Conservation (phyloP, 2,888 invertebrate species). For the Polyommatus iphigenia region DNA sequence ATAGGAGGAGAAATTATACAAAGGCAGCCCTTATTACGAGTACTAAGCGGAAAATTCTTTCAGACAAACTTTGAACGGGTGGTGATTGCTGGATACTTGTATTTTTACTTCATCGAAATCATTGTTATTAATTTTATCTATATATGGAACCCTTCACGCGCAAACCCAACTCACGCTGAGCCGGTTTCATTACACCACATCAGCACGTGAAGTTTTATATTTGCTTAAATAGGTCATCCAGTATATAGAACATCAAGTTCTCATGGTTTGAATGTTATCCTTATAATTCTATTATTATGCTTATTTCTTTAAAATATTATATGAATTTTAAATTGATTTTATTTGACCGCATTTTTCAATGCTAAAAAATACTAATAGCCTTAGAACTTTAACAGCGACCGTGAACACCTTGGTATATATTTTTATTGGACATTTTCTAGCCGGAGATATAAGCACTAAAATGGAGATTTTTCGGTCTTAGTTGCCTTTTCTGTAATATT, state of each 20-base stretch:
- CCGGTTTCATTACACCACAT: slow-evolving; percentile 32
- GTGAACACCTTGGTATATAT: slow-evolving; percentile 14
- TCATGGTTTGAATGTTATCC: not conserved
- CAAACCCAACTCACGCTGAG: not conserved
- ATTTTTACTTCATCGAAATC: not conserved
- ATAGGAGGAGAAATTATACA: no score
- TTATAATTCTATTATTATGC: not conserved
- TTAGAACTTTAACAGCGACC: slow-evolving; percentile 26
- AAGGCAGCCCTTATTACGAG: no score
- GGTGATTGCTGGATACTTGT: no score
- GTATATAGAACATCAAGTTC: slow-evolving; percentile 11
- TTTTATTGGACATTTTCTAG: not conserved
- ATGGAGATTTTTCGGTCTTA: not conserved
- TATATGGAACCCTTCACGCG: not conserved
- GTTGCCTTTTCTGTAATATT: not conserved
- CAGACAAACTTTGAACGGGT: no score
- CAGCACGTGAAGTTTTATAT: slow-evolving; percentile 34
- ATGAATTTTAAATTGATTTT: not conserved
- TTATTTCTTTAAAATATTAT: not conserved
- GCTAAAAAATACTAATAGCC: slow-evolving; percentile 15
- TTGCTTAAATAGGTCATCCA: slow-evolving; percentile 30
- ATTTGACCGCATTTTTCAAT: slow-evolving; percentile 17
- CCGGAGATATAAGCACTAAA: not conserved
- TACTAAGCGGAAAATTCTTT: no score
- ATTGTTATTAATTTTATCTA: not conserved